phyloP scores from a whole-genome alignment of 2,888 invertebrate genomes.

The Trissoscelio sp. region DNA sequence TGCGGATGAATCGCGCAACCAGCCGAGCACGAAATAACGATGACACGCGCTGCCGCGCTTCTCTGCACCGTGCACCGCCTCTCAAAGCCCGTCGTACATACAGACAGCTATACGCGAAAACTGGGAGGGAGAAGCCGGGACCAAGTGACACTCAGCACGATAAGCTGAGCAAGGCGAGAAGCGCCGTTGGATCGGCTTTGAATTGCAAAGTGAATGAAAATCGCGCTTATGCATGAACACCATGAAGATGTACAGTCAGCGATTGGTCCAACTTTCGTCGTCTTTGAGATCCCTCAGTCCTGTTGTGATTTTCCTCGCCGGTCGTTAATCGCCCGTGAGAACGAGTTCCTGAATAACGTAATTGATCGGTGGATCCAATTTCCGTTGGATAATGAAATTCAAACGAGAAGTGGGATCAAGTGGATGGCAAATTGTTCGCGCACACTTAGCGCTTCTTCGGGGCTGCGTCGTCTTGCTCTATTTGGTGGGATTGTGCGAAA shows the following conservation, averaged over 20 bases:
- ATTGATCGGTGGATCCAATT: slow-evolving; percentile 78
- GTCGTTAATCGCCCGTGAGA: slow-evolving; percentile 58
- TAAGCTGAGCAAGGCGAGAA: slow-evolving; percentile 21
- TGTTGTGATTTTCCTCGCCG: slow-evolving; percentile 59
- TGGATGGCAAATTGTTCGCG: slow-evolving; percentile 57
- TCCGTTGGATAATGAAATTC: slow-evolving; percentile 77
- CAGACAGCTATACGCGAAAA: background rate
- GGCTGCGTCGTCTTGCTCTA: slow-evolving; percentile 24
- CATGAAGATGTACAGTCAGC: slow-evolving; percentile 47
- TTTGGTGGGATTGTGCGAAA: slow-evolving; percentile 30
- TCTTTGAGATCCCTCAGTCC: slow-evolving; percentile 7
- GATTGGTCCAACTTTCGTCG: slow-evolving; percentile 25
- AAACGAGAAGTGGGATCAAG: slow-evolving; percentile 37
- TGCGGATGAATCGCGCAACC: slow-evolving; percentile 59
- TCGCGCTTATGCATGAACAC: slow-evolving; percentile 59
- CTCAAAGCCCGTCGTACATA: background rate
- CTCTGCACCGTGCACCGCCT: slow-evolving; percentile 29
- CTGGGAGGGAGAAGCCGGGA: slow-evolving; percentile 9
- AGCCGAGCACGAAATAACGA: slow-evolving; percentile 61
- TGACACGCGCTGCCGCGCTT: slow-evolving; percentile 41
- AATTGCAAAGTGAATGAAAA: slow-evolving; percentile 78
- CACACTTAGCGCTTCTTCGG: slow-evolving; percentile 43
- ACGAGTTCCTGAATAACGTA: slow-evolving; percentile 70
- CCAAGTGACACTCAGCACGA: slow-evolving; percentile 64
- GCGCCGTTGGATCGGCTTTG: slow-evolving; percentile 68